A percentile compares a stretch with the other conserved stretches of the same genome.
Evolutionary conservation across 1,140 invertebrate species (phyloP).

Genomic region (Drosophila tsacasi): DNA sequence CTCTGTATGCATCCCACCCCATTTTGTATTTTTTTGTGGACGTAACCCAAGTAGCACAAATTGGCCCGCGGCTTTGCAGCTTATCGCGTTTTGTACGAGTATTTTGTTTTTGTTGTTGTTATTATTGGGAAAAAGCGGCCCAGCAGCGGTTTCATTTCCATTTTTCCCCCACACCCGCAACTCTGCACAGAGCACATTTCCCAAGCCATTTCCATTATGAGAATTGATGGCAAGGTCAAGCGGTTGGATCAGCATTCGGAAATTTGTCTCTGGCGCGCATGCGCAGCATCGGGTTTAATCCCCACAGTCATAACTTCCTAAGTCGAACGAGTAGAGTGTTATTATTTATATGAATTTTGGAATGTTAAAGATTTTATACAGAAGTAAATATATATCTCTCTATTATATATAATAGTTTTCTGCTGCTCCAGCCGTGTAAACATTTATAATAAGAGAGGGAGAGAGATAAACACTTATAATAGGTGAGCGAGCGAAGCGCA

Average conservation of each 20-base stretch:
- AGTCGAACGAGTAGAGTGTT: not conserved
- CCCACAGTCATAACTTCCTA: conserved; percentile 7
- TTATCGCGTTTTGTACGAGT: conserved; percentile 57
- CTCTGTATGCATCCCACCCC: not conserved
- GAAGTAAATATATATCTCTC: not conserved
- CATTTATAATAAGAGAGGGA: too few relatives aligned
- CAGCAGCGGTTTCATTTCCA: conserved; percentile 60
- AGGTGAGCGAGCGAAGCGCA: too few relatives aligned
- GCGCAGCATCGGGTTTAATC: conserved; percentile 25
- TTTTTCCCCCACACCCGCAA: conserved; percentile 15
- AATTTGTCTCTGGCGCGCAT: conserved; percentile 64
- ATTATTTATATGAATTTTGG: not conserved
- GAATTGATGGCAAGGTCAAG: conserved; percentile 81
- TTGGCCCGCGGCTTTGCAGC: conserved; percentile 64
- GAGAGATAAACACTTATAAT: too few relatives aligned
- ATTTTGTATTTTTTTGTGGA: not conserved
- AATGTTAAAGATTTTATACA: not conserved
- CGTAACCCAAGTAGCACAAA: conserved; percentile 68
- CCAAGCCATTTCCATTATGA: conserved; percentile 58
- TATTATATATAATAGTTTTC: too few relatives aligned
- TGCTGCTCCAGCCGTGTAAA: too few relatives aligned
- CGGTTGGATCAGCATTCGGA: conserved; percentile 55
- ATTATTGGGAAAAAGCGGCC: conserved; percentile 37
- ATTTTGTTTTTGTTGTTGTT: conserved; percentile 25
- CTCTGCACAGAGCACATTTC: conserved; percentile 20